These are phyloP conservation scores for Pluvianellus socialis DNA, from an alignment of 2,113 vertebrate genomes.

Conservation along the genomic window DNA sequence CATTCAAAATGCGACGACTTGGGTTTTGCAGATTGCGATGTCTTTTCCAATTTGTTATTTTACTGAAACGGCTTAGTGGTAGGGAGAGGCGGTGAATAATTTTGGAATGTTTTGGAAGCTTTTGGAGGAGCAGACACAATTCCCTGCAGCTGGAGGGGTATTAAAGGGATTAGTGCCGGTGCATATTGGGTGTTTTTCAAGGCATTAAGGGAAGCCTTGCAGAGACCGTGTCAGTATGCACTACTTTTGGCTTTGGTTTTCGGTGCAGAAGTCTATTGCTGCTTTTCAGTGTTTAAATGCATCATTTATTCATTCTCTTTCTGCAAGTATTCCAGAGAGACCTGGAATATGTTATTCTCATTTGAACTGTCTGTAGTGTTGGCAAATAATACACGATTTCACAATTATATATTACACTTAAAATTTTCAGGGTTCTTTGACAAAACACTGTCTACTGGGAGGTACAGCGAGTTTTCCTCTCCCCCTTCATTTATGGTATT, in stretches of 20 bases:
- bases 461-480: background rate
- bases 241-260: background rate
- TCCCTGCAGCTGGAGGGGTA: background rate
- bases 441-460: background rate
- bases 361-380: background rate
- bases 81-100: background rate
- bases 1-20: rapidly evolving
- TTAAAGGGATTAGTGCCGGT: background rate
- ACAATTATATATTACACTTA: background rate
- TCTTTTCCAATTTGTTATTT: background rate
- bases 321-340: background rate
- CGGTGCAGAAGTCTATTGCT: background rate
- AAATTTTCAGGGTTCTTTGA: background rate
- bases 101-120: background rate
- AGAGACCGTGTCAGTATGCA: rapidly evolving
- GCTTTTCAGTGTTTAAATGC: background rate
- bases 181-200: background rate
- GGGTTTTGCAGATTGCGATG: background rate
- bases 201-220: background rate
- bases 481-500: background rate
- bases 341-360: background rate
- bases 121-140: background rate
- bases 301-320: background rate
- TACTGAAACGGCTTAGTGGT: background rate
- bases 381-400: background rate